Base-by-base conservation (phyloP, 2,113 vertebrate genomes). In the Salvator merianae region DNA sequence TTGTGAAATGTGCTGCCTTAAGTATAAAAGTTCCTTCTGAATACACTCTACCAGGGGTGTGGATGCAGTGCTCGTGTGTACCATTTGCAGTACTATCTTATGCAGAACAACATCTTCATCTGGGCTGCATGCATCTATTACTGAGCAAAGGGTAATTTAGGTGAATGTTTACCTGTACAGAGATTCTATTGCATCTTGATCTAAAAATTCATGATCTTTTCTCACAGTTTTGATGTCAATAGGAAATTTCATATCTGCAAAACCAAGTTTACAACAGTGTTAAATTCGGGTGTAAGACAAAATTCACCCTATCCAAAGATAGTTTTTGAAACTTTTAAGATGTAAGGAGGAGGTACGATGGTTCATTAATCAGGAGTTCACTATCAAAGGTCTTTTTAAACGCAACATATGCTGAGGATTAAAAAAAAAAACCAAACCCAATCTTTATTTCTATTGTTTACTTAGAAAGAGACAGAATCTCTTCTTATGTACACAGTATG, bases 171-270 rank as follows among this genome's bases (percentile, higher is more conserved):
- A 97, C 97, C 96, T 97, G 96, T 96, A 96, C 0, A 97, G 92
- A 18, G 96, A 96, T 73, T 97, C 96, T 74, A 96, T 94, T 0
- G 93, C 94, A 91, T 97, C 96, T 72, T 90, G 89, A 91, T 97
- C 96, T 94, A 97, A 94, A 91, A 97, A 97, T n/a, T 94, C 95
- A 79, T 97, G 97, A 83, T 96, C 96, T 86, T 91, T 95, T 88
- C 92, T 96, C 81, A 94, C 97, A 81, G 93, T 94, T 87, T 95
- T 94, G 76, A 94, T 91, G 82, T 96, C 95, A 90, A 97, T 93
- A 53, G 96, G 97, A 89, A 97, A 95, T 87, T 94, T 93, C 90
- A 94, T 95, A 84, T 96, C 97, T 97, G 88, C 32, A 84, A 91
- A 89, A 66, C 82, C n/a, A 78, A 72, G 77, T 62, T 8, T 77